Evolutionary conservation across 2,113 vertebrate species (phyloP).

Genomic region (Nyctibius bracteatus): DNA sequence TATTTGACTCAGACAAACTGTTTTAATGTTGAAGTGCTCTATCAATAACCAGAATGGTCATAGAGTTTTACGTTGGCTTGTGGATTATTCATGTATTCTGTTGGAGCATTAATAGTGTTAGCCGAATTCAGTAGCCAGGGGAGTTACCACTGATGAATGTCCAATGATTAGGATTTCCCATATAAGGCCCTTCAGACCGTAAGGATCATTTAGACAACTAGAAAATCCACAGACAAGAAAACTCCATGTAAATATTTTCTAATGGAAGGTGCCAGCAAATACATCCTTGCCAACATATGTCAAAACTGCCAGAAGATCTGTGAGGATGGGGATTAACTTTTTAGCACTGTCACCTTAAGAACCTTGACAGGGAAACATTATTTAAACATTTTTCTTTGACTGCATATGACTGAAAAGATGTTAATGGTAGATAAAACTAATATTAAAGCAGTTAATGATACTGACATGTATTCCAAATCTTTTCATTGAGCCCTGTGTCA

Average conservation of each 20-base stretch:
- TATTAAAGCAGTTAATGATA: constrained; percentile 6
- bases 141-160: constrained; percentile 9
- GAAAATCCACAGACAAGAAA: constrained; percentile 22
- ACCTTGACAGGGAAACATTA: constrained; percentile 39
- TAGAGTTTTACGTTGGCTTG: not conserved
- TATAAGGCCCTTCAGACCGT: not conserved
- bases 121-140: not conserved
- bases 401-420: constrained; percentile 29
- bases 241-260: constrained; percentile 61
- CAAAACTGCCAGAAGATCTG: constrained; percentile 54
- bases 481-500: not conserved
- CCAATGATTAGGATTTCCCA: not conserved
- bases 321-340: constrained; percentile 40
- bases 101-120: not conserved
- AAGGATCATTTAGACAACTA: constrained; percentile 27
- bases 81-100: not conserved
- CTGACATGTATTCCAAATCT: not conserved
- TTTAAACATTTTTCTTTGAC: constrained; percentile 8
- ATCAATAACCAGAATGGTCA: not conserved
- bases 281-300: constrained; percentile 25
- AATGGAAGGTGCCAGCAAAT: constrained; percentile 45
- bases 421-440: constrained; percentile 21
- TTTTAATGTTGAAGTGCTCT: not conserved
- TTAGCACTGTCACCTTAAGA: constrained; percentile 49
- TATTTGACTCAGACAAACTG: not conserved